phyloP scores from a whole-genome alignment of 2,113 vertebrate species.

The Hydropotes inermis region DNA sequence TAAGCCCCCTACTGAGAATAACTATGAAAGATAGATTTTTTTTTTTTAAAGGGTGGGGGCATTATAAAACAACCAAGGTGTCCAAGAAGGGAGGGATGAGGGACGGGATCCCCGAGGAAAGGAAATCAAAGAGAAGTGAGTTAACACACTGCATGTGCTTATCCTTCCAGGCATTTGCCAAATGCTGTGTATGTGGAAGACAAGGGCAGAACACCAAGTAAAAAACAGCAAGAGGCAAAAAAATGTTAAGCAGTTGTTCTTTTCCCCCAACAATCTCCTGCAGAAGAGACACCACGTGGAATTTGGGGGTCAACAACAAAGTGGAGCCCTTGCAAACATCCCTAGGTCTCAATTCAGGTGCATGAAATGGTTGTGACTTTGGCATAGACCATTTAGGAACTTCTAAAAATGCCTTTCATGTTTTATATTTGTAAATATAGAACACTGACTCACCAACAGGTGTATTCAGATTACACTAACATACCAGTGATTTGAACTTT shows the following conservation, averaged over 20 bases:
- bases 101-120: not conserved
- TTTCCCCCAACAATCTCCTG: not conserved
- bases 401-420: not conserved
- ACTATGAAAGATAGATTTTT: not conserved
- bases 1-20: not conserved
- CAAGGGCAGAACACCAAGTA: not conserved
- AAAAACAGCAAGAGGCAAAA: not conserved
- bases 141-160: not conserved
- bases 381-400: not conserved
- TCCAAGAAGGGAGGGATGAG: not conserved
- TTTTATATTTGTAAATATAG: not conserved
- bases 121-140: not conserved
- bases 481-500: not conserved
- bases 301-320: not conserved
- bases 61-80: not conserved
- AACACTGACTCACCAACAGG: not conserved
- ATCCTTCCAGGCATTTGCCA: not conserved
- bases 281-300: not conserved
- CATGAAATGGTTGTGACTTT: not conserved
- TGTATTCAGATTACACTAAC: not conserved
- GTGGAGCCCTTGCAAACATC: not conserved
- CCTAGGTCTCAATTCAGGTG: not conserved
- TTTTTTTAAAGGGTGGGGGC: rapidly evolving
- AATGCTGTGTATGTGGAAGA: not conserved
- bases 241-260: not conserved